A percentile compares a stretch with the other conserved stretches of the same genome.
Evolutionary conservation across 2,113 vertebrate genomes (phyloP).

Genomic region (Rhinoptilus africanus): DNA sequence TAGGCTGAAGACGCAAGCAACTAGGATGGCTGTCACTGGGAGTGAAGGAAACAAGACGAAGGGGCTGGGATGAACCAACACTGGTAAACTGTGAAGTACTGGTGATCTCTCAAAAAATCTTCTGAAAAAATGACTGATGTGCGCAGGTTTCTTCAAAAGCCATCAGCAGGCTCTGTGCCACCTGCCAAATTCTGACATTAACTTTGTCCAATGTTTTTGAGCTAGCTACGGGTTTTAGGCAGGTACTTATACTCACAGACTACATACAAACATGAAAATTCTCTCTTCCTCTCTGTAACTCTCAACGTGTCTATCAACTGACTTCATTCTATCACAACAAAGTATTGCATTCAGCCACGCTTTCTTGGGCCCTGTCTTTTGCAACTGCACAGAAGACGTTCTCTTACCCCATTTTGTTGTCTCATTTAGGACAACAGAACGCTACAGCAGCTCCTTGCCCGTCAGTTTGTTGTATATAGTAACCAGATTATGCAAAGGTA

Average conservation of each 20-base stretch:
- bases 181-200: background rate
- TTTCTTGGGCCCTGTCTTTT: background rate
- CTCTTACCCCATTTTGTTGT: background rate
- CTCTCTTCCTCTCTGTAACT: background rate
- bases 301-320: background rate
- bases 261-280: background rate
- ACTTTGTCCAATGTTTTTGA: background rate
- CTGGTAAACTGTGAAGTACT: background rate
- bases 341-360: background rate
- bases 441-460: background rate
- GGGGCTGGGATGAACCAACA: background rate
- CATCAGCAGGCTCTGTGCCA: background rate
- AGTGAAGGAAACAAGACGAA: background rate
- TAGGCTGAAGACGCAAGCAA: background rate
- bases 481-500: background rate
- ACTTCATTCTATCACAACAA: background rate
- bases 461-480: background rate
- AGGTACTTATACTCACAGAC: background rate
- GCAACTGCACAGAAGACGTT: background rate
- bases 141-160: background rate
- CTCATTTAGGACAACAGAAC: background rate
- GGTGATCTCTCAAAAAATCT: background rate
- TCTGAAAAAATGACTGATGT: background rate
- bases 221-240: background rate
- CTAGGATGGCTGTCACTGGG: background rate